These are phyloP conservation scores for Arnoldichthys spilopterus DNA, from an alignment of 2,797 vertebrate species.

Conservation along the genomic window DNA sequence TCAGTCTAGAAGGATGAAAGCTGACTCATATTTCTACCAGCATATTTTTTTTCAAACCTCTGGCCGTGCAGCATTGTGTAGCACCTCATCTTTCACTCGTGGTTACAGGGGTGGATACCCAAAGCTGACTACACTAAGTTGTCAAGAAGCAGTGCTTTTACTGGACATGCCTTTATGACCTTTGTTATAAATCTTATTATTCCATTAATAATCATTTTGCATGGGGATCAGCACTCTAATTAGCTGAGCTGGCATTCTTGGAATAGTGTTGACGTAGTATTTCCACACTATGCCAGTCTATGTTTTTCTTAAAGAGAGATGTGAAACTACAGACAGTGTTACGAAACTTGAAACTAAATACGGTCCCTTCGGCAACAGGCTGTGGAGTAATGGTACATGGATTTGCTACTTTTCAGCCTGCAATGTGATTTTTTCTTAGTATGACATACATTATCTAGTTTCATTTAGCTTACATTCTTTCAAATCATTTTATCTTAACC, in stretches of 20 bases:
- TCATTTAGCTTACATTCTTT: background rate
- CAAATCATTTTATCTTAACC: background rate
- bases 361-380: background rate
- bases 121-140: background rate
- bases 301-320: background rate
- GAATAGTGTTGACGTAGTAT: background rate
- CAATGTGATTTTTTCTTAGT: background rate
- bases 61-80: too few relatives aligned
- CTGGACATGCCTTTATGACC: background rate
- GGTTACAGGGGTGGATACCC: too few relatives aligned
- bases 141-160: background rate
- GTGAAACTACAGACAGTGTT: background rate
- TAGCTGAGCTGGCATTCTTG: background rate
- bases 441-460: background rate
- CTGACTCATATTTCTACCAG: background rate
- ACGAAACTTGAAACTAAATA: background rate
- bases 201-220: background rate
- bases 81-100: too few relatives aligned
- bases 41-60: too few relatives aligned
- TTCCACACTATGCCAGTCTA: background rate
- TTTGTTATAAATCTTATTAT: background rate
- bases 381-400: background rate
- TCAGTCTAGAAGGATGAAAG: background rate
- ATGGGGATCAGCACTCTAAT: background rate
- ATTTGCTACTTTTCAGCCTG: background rate